These are phyloP conservation scores for Menura novaehollandiae DNA, from an alignment of 2,113 vertebrate genomes.

Conservation along the genomic window DNA sequence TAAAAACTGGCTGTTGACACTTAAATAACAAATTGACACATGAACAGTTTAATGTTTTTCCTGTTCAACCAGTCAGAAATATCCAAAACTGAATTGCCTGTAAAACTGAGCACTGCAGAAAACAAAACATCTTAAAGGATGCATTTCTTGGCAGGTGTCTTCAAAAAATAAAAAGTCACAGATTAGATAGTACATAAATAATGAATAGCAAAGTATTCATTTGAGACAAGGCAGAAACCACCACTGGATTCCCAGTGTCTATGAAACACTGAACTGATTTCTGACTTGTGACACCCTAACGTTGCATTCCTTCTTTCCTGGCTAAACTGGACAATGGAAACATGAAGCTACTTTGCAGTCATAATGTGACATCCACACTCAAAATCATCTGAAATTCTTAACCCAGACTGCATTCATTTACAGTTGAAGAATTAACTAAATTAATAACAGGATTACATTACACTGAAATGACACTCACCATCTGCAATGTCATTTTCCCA, in stretches of 20 bases:
- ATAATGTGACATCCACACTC: neutral
- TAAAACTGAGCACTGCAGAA: neutral
- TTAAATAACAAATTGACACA: neutral
- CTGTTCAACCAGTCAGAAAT: neutral
- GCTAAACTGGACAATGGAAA: neutral
- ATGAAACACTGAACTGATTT: neutral
- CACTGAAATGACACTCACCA: constrained; percentile 16
- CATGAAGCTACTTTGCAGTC: neutral
- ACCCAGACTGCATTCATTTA: neutral
- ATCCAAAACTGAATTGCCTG: neutral
- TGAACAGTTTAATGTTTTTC: neutral
- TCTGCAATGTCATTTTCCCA: constrained; percentile 33
- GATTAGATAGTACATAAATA: neutral
- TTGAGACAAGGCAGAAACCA: neutral
- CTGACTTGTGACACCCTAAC: neutral
- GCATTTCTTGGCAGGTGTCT: neutral
- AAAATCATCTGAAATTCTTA: neutral
- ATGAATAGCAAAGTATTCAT: neutral
- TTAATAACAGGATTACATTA: constrained; percentile 5
- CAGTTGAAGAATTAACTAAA: constrained; percentile 16
- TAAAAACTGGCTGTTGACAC: neutral
- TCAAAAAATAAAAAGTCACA: neutral
- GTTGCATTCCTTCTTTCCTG: neutral
- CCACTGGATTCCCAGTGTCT: neutral
- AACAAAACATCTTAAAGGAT: neutral